Base-by-base conservation (phyloP, 2,113 vertebrate genomes). In the Lipophrys pholis region DNA sequence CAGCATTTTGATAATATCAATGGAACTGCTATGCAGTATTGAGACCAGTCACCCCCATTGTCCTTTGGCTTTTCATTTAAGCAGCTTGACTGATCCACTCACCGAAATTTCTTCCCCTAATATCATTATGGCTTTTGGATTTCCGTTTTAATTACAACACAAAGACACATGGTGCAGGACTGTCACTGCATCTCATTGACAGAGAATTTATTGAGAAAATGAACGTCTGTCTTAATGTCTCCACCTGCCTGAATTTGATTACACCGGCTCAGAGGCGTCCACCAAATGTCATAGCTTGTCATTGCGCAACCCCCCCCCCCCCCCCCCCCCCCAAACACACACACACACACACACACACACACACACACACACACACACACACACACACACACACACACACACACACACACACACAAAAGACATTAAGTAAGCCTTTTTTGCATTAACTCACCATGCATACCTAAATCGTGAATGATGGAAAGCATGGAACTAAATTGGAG, bases 381-480 rank as follows among this genome's bases (percentile, higher is more conserved):
- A 30, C 21, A 30, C 21, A 30, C 21, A 30, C 21, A 30, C 21
- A 30, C 21, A 30, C 21, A 30, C 21, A 30, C 21, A 30, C 21
- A 30, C 21, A 30, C 21, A 30, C 21, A 30, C 16, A 11, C 56
- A 78, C 56, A 89, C 84, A 91, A 91, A 88, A 78, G 69, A 78
- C 83, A 84, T 83, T 74, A 82, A 72, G 55, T 77, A 14, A 70
- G 62, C 77, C 63, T 52, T 55, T 70, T 85, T 71, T 83, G 75
- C 80, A 82, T 82, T 60, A 83, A 83, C 73, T 77, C 63, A 80
- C 92, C 86, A 88, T 86, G 82, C 86, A 90, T 84, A 83, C 70
- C 71, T 73, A 85, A 87, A 88, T 90, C 69, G 75, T 49, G 88
- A 78, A 88, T 77, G 78, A 89, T 87, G 81, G 73, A 87, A 80